Evolutionary conservation across 2,888 invertebrate species (phyloP).

Genomic region (Atethmia centrago): DNA sequence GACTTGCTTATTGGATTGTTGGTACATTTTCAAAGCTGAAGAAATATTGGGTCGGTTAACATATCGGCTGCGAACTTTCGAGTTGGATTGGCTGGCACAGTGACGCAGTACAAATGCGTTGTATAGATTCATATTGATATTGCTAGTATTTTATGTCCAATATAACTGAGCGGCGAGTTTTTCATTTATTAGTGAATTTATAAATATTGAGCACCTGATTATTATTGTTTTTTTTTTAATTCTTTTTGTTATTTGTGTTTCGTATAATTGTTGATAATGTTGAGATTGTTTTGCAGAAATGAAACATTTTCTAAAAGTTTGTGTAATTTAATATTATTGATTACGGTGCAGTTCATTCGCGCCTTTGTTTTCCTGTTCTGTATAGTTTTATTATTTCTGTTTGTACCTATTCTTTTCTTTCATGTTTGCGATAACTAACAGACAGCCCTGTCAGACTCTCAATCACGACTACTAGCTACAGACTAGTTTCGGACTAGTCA

Average conservation of each 20-base stretch:
- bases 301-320: background rate
- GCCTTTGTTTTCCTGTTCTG: background rate
- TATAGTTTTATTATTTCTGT: background rate
- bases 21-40: conserved; percentile 31
- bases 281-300: conserved; percentile 2
- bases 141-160: conserved; percentile 34
- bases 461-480: background rate
- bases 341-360: background rate
- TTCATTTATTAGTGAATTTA: conserved; percentile 31
- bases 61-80: conserved; percentile 19
- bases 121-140: conserved; percentile 47
- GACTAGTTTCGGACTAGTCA: background rate
- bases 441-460: background rate
- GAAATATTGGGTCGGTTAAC: conserved; percentile 37
- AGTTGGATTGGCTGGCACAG: conserved; percentile 27
- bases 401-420: background rate
- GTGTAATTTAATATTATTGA: background rate
- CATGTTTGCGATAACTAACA: background rate
- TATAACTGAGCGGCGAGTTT: conserved; percentile 16
- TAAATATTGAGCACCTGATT: conserved; percentile 23
- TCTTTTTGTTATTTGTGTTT: conserved; percentile 6
- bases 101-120: conserved; percentile 38
- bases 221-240: conserved; percentile 15
- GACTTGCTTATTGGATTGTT: conserved; percentile 30
- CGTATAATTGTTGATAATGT: background rate